Evolutionary conservation across 2,113 vertebrate species (phyloP).

Genomic region (Anolis sagrei): DNA sequence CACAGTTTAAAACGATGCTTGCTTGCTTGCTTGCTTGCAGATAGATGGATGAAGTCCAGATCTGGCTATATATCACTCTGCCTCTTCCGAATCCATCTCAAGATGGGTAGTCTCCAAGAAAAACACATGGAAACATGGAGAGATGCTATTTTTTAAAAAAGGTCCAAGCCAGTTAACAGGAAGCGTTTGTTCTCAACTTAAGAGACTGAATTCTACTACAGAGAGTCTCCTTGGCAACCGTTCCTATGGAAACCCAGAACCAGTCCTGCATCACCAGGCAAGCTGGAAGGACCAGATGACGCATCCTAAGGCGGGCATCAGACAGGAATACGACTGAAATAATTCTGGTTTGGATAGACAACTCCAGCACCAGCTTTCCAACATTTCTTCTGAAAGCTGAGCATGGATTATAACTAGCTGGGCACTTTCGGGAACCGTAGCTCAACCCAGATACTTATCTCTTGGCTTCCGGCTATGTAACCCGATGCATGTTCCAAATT

Average conservation of each 20-base stretch:
- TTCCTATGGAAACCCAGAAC: slow-evolving; percentile 64
- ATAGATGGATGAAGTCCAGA: neutral
- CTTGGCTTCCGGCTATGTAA: accelerated
- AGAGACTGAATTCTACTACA: slow-evolving; percentile 48
- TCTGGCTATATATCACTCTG: no score
- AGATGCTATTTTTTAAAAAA: accelerated
- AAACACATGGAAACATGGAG: neutral
- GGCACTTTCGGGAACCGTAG: neutral
- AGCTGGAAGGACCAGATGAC: neutral
- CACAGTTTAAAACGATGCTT: neutral
- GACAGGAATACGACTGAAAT: neutral
- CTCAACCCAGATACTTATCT: neutral
- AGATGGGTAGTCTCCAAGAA: neutral
- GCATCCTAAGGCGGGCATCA: neutral
- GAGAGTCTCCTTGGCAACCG: slow-evolving; percentile 67
- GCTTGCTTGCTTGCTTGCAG: no score
- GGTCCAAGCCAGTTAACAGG: accelerated
- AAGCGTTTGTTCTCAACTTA: slow-evolving; percentile 42
- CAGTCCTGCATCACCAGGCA: slow-evolving; percentile 2
- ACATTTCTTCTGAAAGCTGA: neutral
- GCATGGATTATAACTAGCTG: neutral
- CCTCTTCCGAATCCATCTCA: neutral
- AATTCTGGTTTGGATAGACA: neutral
- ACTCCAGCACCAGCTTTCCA: neutral
- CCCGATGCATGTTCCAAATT: neutral